phyloP scores from a whole-genome alignment of 2,888 invertebrate species.

The Deroplatys truncata region DNA sequence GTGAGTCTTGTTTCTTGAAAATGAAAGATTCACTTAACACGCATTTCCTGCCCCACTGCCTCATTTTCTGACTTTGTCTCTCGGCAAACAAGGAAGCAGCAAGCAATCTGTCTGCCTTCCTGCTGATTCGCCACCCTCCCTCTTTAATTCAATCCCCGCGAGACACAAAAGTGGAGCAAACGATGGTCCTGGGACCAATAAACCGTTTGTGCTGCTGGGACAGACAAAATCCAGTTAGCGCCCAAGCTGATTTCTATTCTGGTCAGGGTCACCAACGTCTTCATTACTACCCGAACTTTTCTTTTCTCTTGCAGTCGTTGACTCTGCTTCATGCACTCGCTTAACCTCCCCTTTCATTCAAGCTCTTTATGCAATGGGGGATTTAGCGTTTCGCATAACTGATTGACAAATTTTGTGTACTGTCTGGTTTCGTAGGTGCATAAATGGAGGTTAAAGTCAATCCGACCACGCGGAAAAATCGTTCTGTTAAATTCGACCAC shows the following conservation, averaged over 20 bases:
- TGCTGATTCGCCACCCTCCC: not conserved
- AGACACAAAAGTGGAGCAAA: conserved; percentile 34
- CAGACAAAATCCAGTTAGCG: conserved; percentile 26
- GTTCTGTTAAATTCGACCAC: no score
- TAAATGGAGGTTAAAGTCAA: no score
- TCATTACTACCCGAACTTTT: not conserved
- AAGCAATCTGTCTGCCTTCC: conserved; percentile 16
- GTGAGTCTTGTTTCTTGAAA: not conserved
- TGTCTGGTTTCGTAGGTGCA: no score
- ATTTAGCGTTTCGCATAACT: no score
- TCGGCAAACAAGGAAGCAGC: not conserved
- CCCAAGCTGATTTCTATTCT: conserved; percentile 2
- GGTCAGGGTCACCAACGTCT: not conserved
- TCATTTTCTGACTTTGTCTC: not conserved
- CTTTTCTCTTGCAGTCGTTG: not conserved
- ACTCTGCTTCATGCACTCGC: not conserved
- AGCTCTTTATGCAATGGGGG: no score
- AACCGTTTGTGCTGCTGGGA: conserved; percentile 20
- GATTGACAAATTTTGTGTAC: no score
- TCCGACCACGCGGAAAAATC: no score
- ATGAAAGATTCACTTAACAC: not conserved
- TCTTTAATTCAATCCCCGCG: conserved; percentile 26
- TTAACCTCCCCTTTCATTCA: not conserved
- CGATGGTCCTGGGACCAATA: conserved; percentile 30
- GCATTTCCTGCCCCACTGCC: not conserved